Evolutionary conservation across 2,797 vertebrate genomes (phyloP).

Genomic region (Xenentodon cancila): DNA sequence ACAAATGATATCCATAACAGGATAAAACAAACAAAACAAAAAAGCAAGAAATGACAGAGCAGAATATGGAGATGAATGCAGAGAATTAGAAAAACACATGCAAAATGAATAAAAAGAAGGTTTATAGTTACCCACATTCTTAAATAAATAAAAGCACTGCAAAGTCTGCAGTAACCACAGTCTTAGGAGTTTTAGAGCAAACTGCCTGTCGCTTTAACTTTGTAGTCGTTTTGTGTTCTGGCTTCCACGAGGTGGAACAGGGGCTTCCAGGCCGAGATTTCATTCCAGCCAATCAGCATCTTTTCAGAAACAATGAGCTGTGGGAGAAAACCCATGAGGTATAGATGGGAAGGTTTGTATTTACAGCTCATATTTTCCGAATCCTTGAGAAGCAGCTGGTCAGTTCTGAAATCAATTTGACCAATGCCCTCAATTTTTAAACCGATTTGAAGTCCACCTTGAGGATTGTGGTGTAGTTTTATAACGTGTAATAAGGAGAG

Average conservation of each 20-base stretch:
- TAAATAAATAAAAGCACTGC: slow-evolving; percentile 24
- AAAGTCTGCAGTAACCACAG: slow-evolving; percentile 18
- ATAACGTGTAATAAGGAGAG: slow-evolving; percentile 51
- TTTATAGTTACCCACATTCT: slow-evolving; percentile 3
- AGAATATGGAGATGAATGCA: slow-evolving; percentile 8
- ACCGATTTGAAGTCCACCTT: slow-evolving; percentile 51
- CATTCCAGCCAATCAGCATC: slow-evolving; percentile 19
- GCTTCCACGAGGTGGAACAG: background rate
- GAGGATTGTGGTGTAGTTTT: slow-evolving; percentile 32
- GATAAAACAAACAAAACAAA: slow-evolving; percentile 1
- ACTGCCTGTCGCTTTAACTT: slow-evolving; percentile 11
- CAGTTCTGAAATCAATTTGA: slow-evolving; percentile 60
- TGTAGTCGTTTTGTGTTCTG: slow-evolving; percentile 4
- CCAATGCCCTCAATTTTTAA: slow-evolving; percentile 63
- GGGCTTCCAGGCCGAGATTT: background rate
- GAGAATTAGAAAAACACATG: background rate
- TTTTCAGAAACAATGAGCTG: slow-evolving; percentile 34
- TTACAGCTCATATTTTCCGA: slow-evolving; percentile 43
- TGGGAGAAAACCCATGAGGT: slow-evolving; percentile 7
- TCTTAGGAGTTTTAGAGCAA: slow-evolving; percentile 14
- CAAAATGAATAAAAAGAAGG: slow-evolving; percentile 16
- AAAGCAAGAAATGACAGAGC: slow-evolving; percentile 9
- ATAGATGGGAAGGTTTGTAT: slow-evolving; percentile 16
- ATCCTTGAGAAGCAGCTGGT: slow-evolving; percentile 52
- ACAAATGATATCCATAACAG: slow-evolving; percentile 5